Percentiles rank a stretch among this genome's conserved stretches.
These are phyloP conservation scores for Leucophenga varia DNA, from an alignment of 1,140 invertebrate genomes.

Conservation along the genomic window DNA sequence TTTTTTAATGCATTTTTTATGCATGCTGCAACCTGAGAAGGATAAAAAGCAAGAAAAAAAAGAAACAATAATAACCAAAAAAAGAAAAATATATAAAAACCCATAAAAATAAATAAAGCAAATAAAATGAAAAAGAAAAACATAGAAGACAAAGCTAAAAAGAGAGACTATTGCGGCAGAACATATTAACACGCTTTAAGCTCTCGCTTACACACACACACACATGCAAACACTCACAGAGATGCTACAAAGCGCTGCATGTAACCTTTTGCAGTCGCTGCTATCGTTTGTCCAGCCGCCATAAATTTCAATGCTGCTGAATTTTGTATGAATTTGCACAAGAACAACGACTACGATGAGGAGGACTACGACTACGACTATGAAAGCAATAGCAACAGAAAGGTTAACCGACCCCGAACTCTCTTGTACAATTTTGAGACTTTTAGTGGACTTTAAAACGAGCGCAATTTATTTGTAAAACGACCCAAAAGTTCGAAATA, in stretches of 20 bases:
- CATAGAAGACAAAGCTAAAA: background rate
- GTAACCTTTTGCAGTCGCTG: slow-evolving; percentile 38
- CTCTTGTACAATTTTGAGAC: too few relatives aligned
- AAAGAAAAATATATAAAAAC: slow-evolving; percentile 32
- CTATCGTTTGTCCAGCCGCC: slow-evolving; percentile 44
- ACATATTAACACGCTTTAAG: too few relatives aligned
- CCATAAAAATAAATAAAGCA: slow-evolving; percentile 52
- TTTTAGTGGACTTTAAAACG: slow-evolving; percentile 34
- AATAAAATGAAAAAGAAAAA: slow-evolving; percentile 6
- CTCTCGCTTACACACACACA: slow-evolving; percentile 1
- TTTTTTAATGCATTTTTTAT: slow-evolving; percentile 54
- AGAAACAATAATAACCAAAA: slow-evolving; percentile 20
- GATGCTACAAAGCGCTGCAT: slow-evolving; percentile 35
- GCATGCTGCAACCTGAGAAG: slow-evolving; percentile 39
- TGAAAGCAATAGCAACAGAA: background rate
- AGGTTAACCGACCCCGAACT: background rate
- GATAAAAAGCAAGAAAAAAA: too few relatives aligned
- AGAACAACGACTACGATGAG: background rate
- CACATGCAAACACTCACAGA: background rate
- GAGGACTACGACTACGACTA: too few relatives aligned
- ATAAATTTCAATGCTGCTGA: slow-evolving; percentile 51
- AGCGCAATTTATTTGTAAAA: slow-evolving; percentile 53
- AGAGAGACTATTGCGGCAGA: background rate
- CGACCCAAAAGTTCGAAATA: slow-evolving; percentile 18
- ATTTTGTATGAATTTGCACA: slow-evolving; percentile 38